Conservation (phyloP, 2,113 vertebrate genomes). For the Papio anubis region DNA sequence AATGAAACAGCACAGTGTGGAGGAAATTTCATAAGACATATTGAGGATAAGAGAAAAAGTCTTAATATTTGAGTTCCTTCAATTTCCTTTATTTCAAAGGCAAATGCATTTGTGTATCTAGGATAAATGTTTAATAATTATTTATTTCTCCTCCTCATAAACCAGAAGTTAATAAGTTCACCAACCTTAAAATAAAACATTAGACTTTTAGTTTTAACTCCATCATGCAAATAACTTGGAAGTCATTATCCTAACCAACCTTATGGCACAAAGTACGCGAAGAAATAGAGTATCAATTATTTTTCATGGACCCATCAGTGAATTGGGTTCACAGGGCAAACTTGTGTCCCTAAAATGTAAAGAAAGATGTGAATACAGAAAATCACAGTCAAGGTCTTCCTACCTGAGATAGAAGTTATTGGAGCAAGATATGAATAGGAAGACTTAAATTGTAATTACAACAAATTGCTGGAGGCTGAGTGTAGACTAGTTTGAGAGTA, state of each 20-base stretch:
- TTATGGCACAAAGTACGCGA: neutral
- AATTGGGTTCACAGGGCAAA: neutral
- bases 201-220: neutral
- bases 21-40: neutral
- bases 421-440: neutral
- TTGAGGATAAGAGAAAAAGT: neutral
- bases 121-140: neutral
- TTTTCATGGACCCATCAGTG: neutral
- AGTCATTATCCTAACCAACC: neutral
- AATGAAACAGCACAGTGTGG: neutral
- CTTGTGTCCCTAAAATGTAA: neutral
- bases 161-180: neutral
- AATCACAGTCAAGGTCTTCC: neutral
- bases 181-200: neutral
- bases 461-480: neutral
- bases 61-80: neutral
- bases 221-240: neutral
- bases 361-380: neutral
- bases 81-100: neutral
- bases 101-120: neutral
- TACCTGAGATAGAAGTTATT: neutral
- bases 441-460: neutral
- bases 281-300: neutral
- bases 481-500: neutral
- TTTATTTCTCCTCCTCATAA: neutral